Evolutionary conservation across 2,113 vertebrate species (phyloP).

Genomic region (Sialia sialis): DNA sequence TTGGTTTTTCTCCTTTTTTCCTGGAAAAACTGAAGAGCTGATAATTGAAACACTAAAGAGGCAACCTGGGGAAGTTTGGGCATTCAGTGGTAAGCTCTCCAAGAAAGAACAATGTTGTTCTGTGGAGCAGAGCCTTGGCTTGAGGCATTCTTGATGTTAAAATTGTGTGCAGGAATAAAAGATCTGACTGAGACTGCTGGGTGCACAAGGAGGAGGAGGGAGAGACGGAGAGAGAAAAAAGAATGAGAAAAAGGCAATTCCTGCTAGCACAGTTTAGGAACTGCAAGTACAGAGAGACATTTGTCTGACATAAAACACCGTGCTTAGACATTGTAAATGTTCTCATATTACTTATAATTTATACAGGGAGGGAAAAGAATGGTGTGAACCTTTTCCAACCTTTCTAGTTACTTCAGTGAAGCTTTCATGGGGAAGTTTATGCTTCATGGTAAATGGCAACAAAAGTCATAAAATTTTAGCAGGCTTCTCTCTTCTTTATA

Average conservation of each 20-base stretch:
- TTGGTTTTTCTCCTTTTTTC: not conserved
- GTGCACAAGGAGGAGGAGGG: not conserved
- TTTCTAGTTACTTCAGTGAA: not conserved
- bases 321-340: constrained; percentile 54
- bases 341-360: constrained; percentile 62
- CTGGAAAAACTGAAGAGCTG: not conserved
- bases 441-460: constrained; percentile 17
- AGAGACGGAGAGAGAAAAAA: not conserved
- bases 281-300: constrained; percentile 43
- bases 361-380: constrained; percentile 31
- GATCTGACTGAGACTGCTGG: not conserved
- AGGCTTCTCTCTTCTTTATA: constrained; percentile 38
- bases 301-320: constrained; percentile 49
- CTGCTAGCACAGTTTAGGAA: constrained; percentile 10
- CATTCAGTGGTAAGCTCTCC: not conserved
- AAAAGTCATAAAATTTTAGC: constrained; percentile 16
- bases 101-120: not conserved
- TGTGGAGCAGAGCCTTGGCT: not conserved
- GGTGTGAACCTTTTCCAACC: constrained; percentile 45
- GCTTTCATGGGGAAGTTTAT: constrained; percentile 16
- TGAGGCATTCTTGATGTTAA: not conserved
- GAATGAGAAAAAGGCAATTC: constrained; percentile 25
- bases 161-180: not conserved
- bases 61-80: constrained; percentile 14
- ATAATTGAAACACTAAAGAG: not conserved